These are phyloP conservation scores for Hylia prasina DNA, from an alignment of 2,113 vertebrate species.

Conservation along the genomic window DNA sequence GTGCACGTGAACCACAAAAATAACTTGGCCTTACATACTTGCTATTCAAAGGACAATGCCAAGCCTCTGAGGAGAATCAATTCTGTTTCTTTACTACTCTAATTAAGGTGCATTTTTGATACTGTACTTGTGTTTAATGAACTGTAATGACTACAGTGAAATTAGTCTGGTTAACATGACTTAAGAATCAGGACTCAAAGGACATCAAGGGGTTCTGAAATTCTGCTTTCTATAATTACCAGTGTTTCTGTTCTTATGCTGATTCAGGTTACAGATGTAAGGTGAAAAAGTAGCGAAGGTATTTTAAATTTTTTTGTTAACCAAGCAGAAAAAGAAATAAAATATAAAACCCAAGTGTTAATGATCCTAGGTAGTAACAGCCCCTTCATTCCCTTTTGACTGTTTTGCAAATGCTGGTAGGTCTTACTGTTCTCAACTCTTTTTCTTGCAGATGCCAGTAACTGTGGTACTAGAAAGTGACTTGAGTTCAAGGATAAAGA, in stretches of 20 bases:
- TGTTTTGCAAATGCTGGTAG: background rate
- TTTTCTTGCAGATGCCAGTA: background rate
- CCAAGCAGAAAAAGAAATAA: background rate
- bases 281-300: background rate
- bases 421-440: background rate
- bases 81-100: constrained; percentile 7
- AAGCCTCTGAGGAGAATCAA: background rate
- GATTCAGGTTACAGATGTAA: background rate
- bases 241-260: background rate
- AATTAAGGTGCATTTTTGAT: constrained; percentile 6
- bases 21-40: constrained; percentile 3
- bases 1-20: background rate
- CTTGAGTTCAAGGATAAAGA: background rate
- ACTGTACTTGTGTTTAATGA: background rate
- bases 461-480: background rate
- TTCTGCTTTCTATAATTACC: background rate
- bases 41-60: background rate
- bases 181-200: background rate
- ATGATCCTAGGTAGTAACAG: background rate
- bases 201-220: background rate
- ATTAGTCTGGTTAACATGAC: background rate
- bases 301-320: background rate
- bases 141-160: background rate
- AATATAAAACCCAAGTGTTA: background rate
- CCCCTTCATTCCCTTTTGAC: background rate